Evolutionary conservation across 2,797 vertebrate genomes (phyloP).

Genomic region (Ctenochaetus hawaiiensis): DNA sequence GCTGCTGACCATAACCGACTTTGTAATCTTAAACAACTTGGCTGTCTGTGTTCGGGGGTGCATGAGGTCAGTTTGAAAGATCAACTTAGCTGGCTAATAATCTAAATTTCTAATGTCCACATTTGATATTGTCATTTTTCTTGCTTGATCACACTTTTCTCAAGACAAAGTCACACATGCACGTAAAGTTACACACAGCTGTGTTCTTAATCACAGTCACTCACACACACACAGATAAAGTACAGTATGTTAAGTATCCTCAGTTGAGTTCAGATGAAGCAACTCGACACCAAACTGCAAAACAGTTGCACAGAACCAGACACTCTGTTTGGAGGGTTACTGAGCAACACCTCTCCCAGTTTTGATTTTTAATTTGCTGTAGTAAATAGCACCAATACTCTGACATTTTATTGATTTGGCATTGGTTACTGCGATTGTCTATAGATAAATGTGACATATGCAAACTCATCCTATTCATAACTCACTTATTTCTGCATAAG

Average conservation of each 20-base stretch:
- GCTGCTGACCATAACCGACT: background rate
- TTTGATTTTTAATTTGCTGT: constrained; percentile 61
- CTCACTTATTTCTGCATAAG: constrained; percentile 23
- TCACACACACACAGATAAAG: constrained; percentile 20
- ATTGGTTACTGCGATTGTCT: constrained; percentile 40
- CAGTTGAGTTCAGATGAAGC: constrained; percentile 50
- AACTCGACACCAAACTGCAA: constrained; percentile 62
- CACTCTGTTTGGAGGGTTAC: constrained; percentile 71
- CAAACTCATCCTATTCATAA: constrained; percentile 59
- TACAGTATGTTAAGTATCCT: constrained; percentile 71
- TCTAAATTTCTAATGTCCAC: background rate
- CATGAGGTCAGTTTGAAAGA: background rate
- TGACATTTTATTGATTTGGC: constrained; percentile 28
- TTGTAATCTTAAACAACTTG: background rate
- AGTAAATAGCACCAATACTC: constrained; percentile 41
- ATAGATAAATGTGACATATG: constrained; percentile 51
- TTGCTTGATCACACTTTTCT: background rate
- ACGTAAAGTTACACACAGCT: constrained; percentile 42
- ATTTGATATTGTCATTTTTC: constrained; percentile 1
- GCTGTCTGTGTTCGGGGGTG: background rate
- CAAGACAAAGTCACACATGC: constrained; percentile 3
- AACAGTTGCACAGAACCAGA: constrained; percentile 56
- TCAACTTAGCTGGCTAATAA: background rate
- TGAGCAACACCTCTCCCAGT: constrained; percentile 51
- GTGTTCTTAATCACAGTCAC: constrained; percentile 15